phyloP scores from a whole-genome alignment of 2,888 invertebrate genomes.

The Agriotes lineatus region DNA sequence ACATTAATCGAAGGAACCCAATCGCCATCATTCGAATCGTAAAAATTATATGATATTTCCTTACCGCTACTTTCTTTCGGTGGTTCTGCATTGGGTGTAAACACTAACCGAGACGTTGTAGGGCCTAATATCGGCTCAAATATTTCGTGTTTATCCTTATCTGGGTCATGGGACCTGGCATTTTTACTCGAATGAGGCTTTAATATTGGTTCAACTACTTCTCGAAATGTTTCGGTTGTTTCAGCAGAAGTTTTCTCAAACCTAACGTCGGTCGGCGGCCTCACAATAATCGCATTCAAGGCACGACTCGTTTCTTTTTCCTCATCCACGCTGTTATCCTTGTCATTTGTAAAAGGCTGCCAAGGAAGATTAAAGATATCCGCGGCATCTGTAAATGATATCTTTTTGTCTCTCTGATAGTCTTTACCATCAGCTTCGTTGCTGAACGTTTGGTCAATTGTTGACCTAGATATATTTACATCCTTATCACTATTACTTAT shows the following conservation, averaged over 20 bases:
- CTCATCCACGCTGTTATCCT: conserved; percentile 66
- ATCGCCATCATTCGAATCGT: conserved; percentile 57
- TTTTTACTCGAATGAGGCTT: conserved; percentile 72
- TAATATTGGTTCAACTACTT: conserved; percentile 82
- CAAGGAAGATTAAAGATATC: conserved; percentile 67
- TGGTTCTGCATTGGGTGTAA: conserved; percentile 63
- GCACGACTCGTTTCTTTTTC: conserved; percentile 72
- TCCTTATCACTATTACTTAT: not conserved
- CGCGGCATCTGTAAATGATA: conserved; percentile 63
- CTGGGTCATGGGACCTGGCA: conserved; percentile 66
- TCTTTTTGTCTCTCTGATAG: conserved; percentile 48
- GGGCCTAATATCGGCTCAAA: conserved; percentile 75
- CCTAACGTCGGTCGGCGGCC: conserved; percentile 39
- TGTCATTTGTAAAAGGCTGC: conserved; percentile 67
- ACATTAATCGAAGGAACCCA: conserved; percentile 59
- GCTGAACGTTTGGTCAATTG: conserved; percentile 64
- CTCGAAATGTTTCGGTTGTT: conserved; percentile 61
- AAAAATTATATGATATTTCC: conserved; percentile 57
- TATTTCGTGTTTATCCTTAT: conserved; percentile 69
- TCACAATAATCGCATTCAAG: conserved; percentile 65
- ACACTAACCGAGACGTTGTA: conserved; percentile 52
- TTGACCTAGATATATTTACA: conserved; percentile 44
- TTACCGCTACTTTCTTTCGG: conserved; percentile 60
- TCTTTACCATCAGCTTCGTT: conserved; percentile 58
- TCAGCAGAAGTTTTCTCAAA: conserved; percentile 22